Evolutionary conservation across 2,888 invertebrate species (phyloP), one percentile per base, ranked within the genome.

Genomic region (Anthoptus insignis): DNA sequence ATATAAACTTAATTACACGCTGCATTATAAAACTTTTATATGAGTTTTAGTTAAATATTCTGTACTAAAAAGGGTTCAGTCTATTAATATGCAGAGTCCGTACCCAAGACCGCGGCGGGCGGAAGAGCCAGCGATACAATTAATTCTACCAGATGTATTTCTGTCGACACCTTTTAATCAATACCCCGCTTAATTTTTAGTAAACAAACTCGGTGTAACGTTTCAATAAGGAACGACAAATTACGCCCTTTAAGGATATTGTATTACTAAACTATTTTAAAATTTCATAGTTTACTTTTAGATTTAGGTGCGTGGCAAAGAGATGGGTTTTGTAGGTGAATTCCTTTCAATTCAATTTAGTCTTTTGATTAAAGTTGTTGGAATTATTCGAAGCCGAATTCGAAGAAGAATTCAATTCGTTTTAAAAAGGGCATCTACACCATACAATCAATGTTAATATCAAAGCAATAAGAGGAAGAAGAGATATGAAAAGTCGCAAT

Each of bases 71-170:
- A 59, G 61, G 50, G 61, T 45, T 60, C 19, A 61, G 45, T 68
- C 74, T 78, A 86, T 87, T 86, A 84, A 83, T 83, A 88, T 88
- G 86, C 86, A 71, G 74, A 59, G 66, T 71, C 74, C 71, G 73
- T 70, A 78, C 73, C 79, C 76, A 78, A 82, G 85, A 86, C 81
- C 82, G 70, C 69, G 76, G 70, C 71, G 71, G 76, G 76, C 73
- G 74, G 76, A 80, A 81, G 72, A 74, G 70, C 69, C 68, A 65
- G 70, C 64, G 47, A 61, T 73, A 75, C 75, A 70, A 71, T 71
- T 74, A 75, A 76, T 76, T 75, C 67, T 71, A 67, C 67, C 71
- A 69, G 69, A 71, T 70, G 75, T 78, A 73, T 75, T 75, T 73
- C 69, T 76, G 78, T 77, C 74, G 74, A 79, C 73, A 76, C 72